Evolutionary conservation across 2,888 invertebrate species (phyloP), one percentile per base, ranked within the genome.

Genomic region (Drosophila mulleri): DNA sequence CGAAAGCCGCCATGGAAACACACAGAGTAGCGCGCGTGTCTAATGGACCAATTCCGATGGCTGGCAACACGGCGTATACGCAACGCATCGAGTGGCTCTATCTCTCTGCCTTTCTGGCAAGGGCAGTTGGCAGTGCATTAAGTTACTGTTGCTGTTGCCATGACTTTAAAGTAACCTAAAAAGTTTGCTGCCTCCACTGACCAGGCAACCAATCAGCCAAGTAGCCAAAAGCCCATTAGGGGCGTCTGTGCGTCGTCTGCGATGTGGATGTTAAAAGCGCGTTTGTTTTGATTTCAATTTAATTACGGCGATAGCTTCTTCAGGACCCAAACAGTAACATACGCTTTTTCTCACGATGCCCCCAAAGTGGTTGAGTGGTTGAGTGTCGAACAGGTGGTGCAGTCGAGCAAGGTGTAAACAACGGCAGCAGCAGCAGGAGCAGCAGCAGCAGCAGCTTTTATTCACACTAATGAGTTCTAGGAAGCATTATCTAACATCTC

Each of bases 31-130:
- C 29, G 72, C 56, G 87, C 84, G 87, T 81, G 83, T 54, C 67
- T 88, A 75, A 88, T 88, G 84, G 88, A 86, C 75, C 69, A 62
- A 68, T 72, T 59, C 50, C 66, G 39, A 39, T 53, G 53, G 16
- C 56, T 18, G 42, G 54, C 32, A 32, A 32, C 32, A 7, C 20
- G 61, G 78, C 72, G 78, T 69, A 81, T 86, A 68, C 37, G 82
- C 45, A 82, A 78, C 68, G 57, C 48, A 53, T 26, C 35, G 39
- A 56, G 37, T 42, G 56, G 0, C 7, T n/a, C 11, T 32, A 32
- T 11, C 8, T 29, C 29, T 29, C 29, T 8, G 6, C 26, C 29
- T 29, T 29, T 2, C 3, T 32, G 32, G 26, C 26, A 47, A 2
- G 4, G 8, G 26, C 47, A 52, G 32, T 14, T 62, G 74, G 1